Conservation (phyloP, 2,797 vertebrate genomes). For the Numenius phaeopus region DNA sequence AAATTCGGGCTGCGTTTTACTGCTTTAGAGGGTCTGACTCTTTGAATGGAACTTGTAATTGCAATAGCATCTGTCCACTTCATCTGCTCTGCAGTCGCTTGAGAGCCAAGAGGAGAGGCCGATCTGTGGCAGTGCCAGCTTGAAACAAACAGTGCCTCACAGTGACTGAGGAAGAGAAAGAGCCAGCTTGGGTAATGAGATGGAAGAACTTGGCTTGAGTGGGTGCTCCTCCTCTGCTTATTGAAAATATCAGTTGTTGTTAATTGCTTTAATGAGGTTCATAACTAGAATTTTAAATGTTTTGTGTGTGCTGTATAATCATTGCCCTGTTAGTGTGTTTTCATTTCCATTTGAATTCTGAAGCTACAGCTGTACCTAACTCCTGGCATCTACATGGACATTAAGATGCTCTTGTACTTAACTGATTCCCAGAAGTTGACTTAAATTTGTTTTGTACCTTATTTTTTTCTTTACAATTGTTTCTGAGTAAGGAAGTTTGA, state of each 20-base stretch:
- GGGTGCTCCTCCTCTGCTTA: neutral
- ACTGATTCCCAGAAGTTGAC: neutral
- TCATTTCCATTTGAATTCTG: neutral
- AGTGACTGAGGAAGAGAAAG: neutral
- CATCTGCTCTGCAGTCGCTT: neutral
- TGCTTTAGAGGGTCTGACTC: neutral
- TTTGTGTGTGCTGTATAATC: neutral
- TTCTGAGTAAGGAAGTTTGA: neutral
- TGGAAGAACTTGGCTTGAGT: slow-evolving; percentile 21
- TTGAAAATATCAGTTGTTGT: slow-evolving; percentile 9
- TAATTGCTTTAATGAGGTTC: slow-evolving; percentile 43
- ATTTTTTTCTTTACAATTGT: neutral
- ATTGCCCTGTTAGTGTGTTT: neutral
- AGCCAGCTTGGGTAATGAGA: slow-evolving; percentile 1
- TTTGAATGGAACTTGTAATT: neutral
- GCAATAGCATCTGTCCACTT: slow-evolving; percentile 15
- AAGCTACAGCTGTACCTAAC: neutral
- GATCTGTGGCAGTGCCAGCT: neutral
- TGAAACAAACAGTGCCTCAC: neutral
- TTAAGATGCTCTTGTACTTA: neutral
- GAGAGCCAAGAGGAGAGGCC: neutral
- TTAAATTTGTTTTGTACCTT: neutral
- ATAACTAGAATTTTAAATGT: neutral
- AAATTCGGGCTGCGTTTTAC: rapidly evolving
- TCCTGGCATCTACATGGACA: neutral